These are phyloP conservation scores for Odocoileus virginianus DNA, from an alignment of 2,113 vertebrate genomes.

Conservation along the genomic window DNA sequence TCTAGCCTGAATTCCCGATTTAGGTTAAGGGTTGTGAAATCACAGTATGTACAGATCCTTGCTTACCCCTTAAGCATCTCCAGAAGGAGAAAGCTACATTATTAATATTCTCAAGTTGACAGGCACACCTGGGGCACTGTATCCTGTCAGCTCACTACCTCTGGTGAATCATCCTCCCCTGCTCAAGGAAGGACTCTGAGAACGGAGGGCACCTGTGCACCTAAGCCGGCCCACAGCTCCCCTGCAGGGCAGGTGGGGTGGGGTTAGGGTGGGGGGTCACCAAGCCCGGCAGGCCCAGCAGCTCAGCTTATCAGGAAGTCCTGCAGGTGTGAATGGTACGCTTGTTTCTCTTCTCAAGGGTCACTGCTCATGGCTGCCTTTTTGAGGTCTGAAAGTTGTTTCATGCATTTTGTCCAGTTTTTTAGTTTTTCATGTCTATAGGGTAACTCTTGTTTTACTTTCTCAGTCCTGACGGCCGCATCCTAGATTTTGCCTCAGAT, in stretches of 20 bases:
- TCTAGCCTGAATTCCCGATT: not conserved
- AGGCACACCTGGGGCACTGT: not conserved
- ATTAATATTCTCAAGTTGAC: not conserved
- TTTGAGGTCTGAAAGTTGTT: not conserved
- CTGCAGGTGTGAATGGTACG: not conserved
- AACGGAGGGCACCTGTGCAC: not conserved
- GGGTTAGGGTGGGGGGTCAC: not conserved
- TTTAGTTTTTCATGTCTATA: not conserved
- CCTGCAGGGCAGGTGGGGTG: not conserved
- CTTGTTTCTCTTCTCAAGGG: not conserved
- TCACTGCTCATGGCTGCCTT: not conserved
- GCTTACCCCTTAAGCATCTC: not conserved
- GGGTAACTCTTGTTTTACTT: not conserved
- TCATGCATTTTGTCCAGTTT: not conserved
- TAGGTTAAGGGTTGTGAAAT: not conserved
- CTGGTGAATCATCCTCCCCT: not conserved
- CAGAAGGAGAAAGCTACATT: not conserved
- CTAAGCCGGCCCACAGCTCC: not conserved
- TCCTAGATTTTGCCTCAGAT: not conserved
- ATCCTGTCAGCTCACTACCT: fast-evolving
- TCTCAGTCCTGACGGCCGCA: not conserved
- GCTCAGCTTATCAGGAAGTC: not conserved
- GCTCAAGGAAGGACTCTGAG: not conserved
- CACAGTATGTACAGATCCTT: not conserved
- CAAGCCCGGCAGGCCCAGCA: not conserved